Base-by-base conservation (phyloP, 2,888 invertebrate species). In the Nemoura dubitans region DNA sequence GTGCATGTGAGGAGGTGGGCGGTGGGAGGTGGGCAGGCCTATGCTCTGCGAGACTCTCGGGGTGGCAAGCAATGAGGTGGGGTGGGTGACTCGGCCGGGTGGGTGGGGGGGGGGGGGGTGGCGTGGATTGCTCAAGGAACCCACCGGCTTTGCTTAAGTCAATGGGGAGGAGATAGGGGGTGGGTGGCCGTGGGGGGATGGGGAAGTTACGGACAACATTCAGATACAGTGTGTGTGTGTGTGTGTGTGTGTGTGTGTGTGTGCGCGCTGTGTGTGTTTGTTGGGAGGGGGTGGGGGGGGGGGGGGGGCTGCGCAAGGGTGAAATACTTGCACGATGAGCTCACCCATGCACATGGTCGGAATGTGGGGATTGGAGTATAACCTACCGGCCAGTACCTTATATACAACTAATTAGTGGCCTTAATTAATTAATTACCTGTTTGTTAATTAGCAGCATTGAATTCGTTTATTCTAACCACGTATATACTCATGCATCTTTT, bases 131-230 rank as follows among this genome's bases (percentile, higher is more conserved):
- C 87, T 87, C 87, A 87, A 87, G 87, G 87, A 87, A 86, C 81
- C 81, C 30, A 30, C 85, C 86, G 86, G 87, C 87, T 86, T 59
- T 87, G 86, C 87, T 87, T 87, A 87, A 87, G 87, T 87, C 87
- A 87, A 85, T 80, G 87, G 84, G 76, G 30, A 83, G 43, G 83
- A 36, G 83, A 83, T 36, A 83, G 30, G 30, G 81, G 30, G 81
- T 29, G 30, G 81, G 30, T 28, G 81, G 30, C 14, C 29, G 30
- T 16, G 30, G 81, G 25, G 83, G 83, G 83, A 83, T 43, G 83
- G 30, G 83, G 25, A 83, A 27, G 83, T 83, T 43, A 43, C 26
- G 83, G 21, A 59, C 85, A 76, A 76, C 59, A 85, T 85, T 85
- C 85, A 28, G 85, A 78, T 78, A 78, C 78, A 78, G 78, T 78